Evolutionary conservation across 2,888 invertebrate genomes (phyloP).

Genomic region (Oligia strigilis): DNA sequence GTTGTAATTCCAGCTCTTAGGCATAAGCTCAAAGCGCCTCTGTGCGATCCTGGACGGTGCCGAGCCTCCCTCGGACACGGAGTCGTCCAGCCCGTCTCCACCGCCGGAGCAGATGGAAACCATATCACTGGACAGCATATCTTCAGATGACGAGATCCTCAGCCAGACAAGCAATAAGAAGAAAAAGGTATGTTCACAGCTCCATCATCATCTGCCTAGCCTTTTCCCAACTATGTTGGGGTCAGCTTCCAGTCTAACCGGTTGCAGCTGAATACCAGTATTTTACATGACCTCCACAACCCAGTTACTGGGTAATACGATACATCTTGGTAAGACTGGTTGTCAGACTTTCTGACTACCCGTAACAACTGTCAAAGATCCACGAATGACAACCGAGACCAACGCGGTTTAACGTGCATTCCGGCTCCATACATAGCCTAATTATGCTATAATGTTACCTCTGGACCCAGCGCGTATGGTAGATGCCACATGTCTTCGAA

Average conservation of each 20-base stretch:
- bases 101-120: constrained; percentile 86
- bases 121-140: constrained; percentile 92
- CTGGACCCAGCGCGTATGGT: too few species aligned
- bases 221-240: too few species aligned
- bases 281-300: too few species aligned
- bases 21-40: constrained; percentile 91
- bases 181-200: constrained; percentile 74
- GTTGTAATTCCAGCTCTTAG: constrained; percentile 81
- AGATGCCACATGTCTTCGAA: too few species aligned
- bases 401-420: too few species aligned
- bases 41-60: constrained; percentile 89
- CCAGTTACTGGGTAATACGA: too few species aligned
- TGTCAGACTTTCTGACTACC: too few species aligned
- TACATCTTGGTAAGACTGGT: too few species aligned
- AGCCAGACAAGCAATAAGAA: constrained; percentile 77
- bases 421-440: not conserved
- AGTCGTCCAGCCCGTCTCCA: constrained; percentile 81
- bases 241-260: too few species aligned
- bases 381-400: too few species aligned
- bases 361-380: too few species aligned
- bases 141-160: constrained; percentile 88
- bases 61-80: constrained; percentile 86
- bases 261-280: too few species aligned
- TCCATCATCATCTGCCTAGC: not conserved
- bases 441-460: not conserved